These are phyloP conservation scores for Cephalopterus ornatus DNA, from an alignment of 2,113 vertebrate species.

Conservation along the genomic window DNA sequence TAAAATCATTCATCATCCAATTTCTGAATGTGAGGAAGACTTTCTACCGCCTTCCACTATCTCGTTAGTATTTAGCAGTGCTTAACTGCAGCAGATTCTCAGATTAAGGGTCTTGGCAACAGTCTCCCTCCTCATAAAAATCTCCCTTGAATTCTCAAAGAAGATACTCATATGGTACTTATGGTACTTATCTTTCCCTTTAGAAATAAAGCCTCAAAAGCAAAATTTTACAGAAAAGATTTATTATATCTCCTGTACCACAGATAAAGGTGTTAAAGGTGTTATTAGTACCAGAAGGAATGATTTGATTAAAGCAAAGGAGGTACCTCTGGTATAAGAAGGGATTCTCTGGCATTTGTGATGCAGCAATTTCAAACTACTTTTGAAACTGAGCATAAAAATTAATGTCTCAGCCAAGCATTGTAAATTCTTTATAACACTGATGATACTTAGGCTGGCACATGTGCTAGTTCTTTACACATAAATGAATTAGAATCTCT, in stretches of 20 bases:
- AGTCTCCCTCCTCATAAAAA: neutral
- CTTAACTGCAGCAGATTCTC: neutral
- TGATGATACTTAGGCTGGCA: neutral
- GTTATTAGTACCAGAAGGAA: neutral
- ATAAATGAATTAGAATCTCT: neutral
- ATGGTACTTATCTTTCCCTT: neutral
- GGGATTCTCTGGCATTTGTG: fast-evolving
- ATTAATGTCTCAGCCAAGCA: neutral
- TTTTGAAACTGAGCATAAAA: neutral
- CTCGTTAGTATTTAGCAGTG: neutral
- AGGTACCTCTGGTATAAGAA: neutral
- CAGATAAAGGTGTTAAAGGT: neutral
- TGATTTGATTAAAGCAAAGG: neutral
- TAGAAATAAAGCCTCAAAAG: neutral
- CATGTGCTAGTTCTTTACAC: neutral
- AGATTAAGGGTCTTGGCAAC: neutral
- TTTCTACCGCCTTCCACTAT: neutral
- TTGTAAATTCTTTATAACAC: neutral
- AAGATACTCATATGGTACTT: neutral
- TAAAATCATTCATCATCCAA: neutral
- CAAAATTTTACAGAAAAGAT: neutral
- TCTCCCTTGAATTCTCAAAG: neutral
- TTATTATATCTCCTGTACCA: neutral
- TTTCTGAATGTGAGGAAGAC: neutral
- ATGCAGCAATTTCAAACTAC: neutral